Conservation (phyloP, 2,888 invertebrate species). For the Drosophila vallismaia region DNA sequence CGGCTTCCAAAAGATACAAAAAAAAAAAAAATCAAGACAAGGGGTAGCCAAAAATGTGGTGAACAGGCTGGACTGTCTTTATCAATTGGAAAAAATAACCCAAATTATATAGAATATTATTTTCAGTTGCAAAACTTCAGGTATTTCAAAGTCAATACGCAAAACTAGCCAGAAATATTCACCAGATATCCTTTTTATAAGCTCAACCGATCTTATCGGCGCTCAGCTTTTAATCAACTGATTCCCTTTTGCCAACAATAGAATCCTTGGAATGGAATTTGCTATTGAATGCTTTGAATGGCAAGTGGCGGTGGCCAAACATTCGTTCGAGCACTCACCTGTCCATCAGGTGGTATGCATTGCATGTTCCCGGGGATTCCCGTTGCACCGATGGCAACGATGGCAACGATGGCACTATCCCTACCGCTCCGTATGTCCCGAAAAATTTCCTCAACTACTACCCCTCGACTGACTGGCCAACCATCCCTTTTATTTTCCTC, state of each 20-base stretch:
- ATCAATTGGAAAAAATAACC: slow-evolving; percentile 14
- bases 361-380: slow-evolving; percentile 6
- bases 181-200: neutral
- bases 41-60: neutral
- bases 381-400: no score
- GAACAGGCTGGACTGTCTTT: slow-evolving; percentile 26
- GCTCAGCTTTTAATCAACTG: slow-evolving; percentile 2
- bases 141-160: no score
- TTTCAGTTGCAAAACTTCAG: no score
- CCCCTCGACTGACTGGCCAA: neutral
- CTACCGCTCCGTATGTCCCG: neutral
- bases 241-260: slow-evolving; percentile 1
- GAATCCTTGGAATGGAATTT: neutral
- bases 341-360: slow-evolving; percentile 22
- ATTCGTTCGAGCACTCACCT: slow-evolving; percentile 12
- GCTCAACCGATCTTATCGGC: neutral
- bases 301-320: slow-evolving; percentile 21
- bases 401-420: neutral
- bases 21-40: slow-evolving; percentile 1
- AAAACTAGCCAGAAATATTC: neutral
- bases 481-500: neutral
- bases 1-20: neutral
- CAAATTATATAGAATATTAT: no score
- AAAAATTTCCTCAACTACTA: no score
- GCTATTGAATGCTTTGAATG: slow-evolving; percentile 11